Base-by-base conservation (phyloP, 2,797 vertebrate genomes). In the Acrocephalus scirpaceus region DNA sequence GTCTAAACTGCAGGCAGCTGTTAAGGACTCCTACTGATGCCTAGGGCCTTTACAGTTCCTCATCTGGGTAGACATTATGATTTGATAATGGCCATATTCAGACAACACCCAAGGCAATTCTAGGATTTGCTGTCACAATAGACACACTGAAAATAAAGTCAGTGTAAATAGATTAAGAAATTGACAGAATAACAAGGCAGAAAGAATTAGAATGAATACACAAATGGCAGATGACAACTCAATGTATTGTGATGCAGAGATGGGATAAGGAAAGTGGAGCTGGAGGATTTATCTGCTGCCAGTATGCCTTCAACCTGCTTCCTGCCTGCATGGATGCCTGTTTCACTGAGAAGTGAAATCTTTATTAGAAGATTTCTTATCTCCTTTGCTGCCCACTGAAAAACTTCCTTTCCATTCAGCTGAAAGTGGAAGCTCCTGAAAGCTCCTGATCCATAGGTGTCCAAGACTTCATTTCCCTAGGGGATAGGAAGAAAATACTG, bases 141-240 rank as follows among this genome's bases (percentile, higher is more conserved):
- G 97, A 96, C 95, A 90, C 83, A 86, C 96, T 95, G 94, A 97
- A 97, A 97, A 98, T 98, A 97, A 97, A 98, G 97, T 96, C 97
- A 95, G 92, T 97, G 94, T 95, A 97, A 97, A 97, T 90, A 97
- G 98, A 97, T 97, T 95, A 97, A 97, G 97, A 97, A 97, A 97
- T 93, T 90, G 97, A 97, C 97, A 97, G 97, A 97, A 97, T 96
- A 97, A 97, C 96, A 97, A 97, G 97, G 92, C 97, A 95, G 90
- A 96, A 97, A 95, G 95, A 97, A 98, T 96, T 81, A 94, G 96
- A 93, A 96, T 64, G 96, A 96, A 96, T 66, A 91, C 86, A 56
- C 81, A 77, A 83, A 94, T 96, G 89, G 88, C 76, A 89, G 90
- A 94, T 78, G 96, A 97, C 96, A 95, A 73, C 95, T 81, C 82